Evolutionary conservation across 2,888 invertebrate genomes (phyloP).

Genomic region (Orchesellides sinensis): DNA sequence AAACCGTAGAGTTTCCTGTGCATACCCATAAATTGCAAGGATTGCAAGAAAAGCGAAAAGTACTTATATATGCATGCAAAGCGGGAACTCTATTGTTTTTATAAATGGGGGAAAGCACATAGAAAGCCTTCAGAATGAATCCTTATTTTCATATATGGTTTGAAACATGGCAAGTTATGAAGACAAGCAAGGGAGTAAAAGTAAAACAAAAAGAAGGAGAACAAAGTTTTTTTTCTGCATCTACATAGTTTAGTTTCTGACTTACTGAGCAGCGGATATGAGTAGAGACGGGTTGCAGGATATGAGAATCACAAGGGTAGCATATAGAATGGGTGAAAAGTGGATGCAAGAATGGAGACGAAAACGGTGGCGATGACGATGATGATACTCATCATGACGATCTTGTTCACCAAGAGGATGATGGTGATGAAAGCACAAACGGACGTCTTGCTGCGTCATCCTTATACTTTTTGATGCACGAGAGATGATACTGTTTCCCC

Average conservation of each 20-base stretch:
- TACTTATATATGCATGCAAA: no score
- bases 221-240: constrained; percentile 4
- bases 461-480: background rate
- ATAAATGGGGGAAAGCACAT: no score
- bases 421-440: constrained; percentile 18
- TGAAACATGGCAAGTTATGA: no score
- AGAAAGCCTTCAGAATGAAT: background rate
- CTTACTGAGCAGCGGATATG: constrained; percentile 68
- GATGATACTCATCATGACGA: constrained; percentile 9
- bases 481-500: background rate
- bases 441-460: constrained; percentile 29
- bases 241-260: constrained; percentile 1
- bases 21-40: no score
- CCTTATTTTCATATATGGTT: no score
- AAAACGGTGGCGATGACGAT: constrained; percentile 13
- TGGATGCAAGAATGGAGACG: constrained; percentile 28
- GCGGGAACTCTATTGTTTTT: no score
- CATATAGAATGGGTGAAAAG: constrained; percentile 43
- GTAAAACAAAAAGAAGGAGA: background rate
- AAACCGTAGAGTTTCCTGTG: no score
- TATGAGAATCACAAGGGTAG: constrained; percentile 59
- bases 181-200: background rate
- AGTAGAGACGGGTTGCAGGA: constrained; percentile 65
- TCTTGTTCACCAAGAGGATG: constrained; percentile 11
- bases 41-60: no score